Evolutionary conservation across 2,113 vertebrate species (phyloP).

Genomic region (Gopherus evgoodei): DNA sequence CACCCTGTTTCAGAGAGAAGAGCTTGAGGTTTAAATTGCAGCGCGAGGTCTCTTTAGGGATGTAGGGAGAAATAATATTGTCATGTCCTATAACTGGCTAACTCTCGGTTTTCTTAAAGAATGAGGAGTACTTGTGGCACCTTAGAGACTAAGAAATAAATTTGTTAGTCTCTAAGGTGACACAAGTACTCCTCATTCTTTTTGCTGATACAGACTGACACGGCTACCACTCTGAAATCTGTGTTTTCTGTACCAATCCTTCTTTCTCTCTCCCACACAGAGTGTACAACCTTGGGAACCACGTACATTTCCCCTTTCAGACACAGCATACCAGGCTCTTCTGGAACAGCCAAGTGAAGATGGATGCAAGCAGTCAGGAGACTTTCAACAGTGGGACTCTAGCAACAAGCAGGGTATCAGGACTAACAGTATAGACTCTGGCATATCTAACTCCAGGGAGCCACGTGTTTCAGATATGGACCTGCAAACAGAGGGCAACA

Average conservation of each 20-base stretch:
- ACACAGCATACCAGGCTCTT: slow-evolving; percentile 25
- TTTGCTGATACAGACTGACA: no score
- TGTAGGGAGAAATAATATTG: background rate
- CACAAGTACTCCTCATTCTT: no score
- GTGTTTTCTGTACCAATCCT: background rate
- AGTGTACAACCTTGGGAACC: slow-evolving; percentile 61
- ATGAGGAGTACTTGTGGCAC: no score
- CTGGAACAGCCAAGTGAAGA: background rate
- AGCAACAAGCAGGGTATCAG: background rate
- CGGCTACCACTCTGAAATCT: no score
- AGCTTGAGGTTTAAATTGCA: background rate
- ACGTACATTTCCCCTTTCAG: slow-evolving; percentile 63
- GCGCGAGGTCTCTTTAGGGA: background rate
- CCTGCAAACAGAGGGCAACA: background rate
- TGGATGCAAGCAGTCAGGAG: background rate
- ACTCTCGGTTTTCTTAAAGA: background rate
- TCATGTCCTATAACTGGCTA: background rate
- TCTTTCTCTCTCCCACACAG: background rate
- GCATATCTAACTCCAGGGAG: background rate
- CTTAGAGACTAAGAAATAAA: no score
- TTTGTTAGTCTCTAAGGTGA: no score
- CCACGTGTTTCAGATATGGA: background rate
- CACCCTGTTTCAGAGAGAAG: background rate
- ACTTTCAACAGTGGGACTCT: background rate
- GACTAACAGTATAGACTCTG: background rate